Evolutionary conservation across 2,797 vertebrate genomes (phyloP).

Genomic region (Alexandromys oeconomus): DNA sequence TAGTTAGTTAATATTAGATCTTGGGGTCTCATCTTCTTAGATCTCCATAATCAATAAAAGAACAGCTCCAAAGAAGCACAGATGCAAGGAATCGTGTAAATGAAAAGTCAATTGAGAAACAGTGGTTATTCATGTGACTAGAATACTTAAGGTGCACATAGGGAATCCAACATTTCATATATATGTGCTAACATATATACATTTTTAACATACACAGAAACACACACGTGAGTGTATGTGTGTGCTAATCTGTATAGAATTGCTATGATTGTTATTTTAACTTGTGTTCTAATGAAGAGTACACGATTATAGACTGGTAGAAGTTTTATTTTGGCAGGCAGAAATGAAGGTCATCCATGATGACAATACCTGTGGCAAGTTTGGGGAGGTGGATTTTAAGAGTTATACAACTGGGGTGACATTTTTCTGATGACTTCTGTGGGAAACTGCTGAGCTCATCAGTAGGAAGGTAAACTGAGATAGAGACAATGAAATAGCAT

Average conservation of each 20-base stretch:
- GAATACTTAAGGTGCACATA: not conserved
- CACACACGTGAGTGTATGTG: not conserved
- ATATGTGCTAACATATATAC: not conserved
- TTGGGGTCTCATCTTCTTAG: not conserved
- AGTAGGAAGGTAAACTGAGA: not conserved
- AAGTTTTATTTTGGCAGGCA: not conserved
- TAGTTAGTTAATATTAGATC: not conserved
- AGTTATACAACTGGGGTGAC: not conserved
- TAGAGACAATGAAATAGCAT: not conserved
- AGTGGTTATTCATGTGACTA: not conserved
- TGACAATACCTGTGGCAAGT: not conserved
- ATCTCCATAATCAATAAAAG: not conserved
- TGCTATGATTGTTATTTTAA: not conserved
- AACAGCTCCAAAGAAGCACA: not conserved
- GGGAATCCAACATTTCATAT: not conserved
- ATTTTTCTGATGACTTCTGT: not conserved
- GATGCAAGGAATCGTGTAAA: not conserved
- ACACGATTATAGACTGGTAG: not conserved
- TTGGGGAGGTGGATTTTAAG: too few species aligned
- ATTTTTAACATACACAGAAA: not conserved
- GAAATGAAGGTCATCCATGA: not conserved
- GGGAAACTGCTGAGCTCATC: not conserved
- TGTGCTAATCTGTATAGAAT: not conserved
- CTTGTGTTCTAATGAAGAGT: not conserved
- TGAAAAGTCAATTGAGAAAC: not conserved